These are phyloP conservation scores for Myoxocephalus aenaeus DNA, from an alignment of 2,797 vertebrate species.

Conservation along the genomic window DNA sequence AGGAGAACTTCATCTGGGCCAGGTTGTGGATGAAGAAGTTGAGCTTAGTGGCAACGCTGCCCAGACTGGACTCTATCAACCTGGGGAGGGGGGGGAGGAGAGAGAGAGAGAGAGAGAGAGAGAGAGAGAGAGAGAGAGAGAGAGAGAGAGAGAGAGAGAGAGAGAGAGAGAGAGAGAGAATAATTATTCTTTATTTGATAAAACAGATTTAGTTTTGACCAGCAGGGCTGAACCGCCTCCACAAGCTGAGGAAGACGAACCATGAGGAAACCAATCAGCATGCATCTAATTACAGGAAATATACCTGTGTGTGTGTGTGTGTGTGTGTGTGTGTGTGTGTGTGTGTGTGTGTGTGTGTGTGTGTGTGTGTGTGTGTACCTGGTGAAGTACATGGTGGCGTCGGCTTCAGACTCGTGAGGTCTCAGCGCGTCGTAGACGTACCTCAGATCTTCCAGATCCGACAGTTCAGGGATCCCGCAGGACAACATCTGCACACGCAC, in stretches of 20 bases:
- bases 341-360: not conserved
- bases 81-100: conserved; percentile 71
- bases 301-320: too few species aligned
- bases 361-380: conserved; percentile 82
- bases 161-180: not conserved
- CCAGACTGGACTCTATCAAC: conserved; percentile 96
- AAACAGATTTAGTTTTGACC: too few species aligned
- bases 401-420: conserved; percentile 93
- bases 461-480: conserved; percentile 96
- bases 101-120: too few species aligned
- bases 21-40: conserved; percentile 99
- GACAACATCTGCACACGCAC: conserved; percentile 90
- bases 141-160: too few species aligned
- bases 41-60: conserved; percentile 97
- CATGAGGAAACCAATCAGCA: too few species aligned
- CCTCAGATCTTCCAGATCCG: conserved; percentile 93
- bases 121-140: too few species aligned
- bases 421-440: conserved; percentile 95
- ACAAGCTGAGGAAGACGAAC: too few species aligned
- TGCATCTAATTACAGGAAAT: too few species aligned
- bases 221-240: too few species aligned
- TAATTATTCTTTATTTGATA: too few species aligned
- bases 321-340: not conserved
- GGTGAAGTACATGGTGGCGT: conserved; percentile 97
- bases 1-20: conserved; percentile 93